Conservation (phyloP, 2,888 invertebrate species). For the Coenonympha glycerion region DNA sequence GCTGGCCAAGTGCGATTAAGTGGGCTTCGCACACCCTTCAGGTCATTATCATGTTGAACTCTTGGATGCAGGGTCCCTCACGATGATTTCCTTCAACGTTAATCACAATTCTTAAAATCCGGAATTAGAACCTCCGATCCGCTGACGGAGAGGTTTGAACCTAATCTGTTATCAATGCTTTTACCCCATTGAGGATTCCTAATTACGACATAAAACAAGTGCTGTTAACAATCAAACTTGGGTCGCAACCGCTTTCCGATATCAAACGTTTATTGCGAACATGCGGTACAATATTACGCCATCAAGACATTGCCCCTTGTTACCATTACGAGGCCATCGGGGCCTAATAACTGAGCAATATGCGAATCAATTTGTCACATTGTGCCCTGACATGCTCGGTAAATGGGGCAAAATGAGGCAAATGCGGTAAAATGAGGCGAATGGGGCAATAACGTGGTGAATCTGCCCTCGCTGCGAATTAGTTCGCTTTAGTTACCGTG, state of each 20-base stretch:
- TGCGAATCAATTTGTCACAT: slow-evolving; percentile 53
- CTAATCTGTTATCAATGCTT: too few species aligned
- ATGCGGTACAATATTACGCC: background rate
- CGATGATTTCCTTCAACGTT: too few species aligned
- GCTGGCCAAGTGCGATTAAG: too few species aligned
- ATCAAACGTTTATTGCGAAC: background rate
- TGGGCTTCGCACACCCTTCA: too few species aligned
- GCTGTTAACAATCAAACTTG: background rate
- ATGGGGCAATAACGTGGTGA: slow-evolving; percentile 27
- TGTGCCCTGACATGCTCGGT: slow-evolving; percentile 32
- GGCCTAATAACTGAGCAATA: slow-evolving; percentile 30
- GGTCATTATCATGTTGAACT: too few species aligned
- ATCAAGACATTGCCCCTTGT: background rate
- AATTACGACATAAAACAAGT: background rate
- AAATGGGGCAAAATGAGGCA: slow-evolving; percentile 38
- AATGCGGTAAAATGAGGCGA: too few species aligned
- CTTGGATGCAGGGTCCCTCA: too few species aligned
- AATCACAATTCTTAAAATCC: too few species aligned
- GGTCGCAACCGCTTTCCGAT: background rate
- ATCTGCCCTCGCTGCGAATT: slow-evolving; percentile 29
- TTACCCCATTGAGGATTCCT: too few species aligned
- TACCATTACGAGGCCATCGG: slow-evolving; percentile 6
- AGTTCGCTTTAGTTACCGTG: slow-evolving; percentile 10
- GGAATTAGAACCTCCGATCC: too few species aligned
- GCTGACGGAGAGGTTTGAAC: too few species aligned